A percentile compares a stretch with the other conserved stretches of the same genome.
These are phyloP conservation scores for Zophobas morio DNA, from an alignment of 1,140 invertebrate species.

Conservation along the genomic window DNA sequence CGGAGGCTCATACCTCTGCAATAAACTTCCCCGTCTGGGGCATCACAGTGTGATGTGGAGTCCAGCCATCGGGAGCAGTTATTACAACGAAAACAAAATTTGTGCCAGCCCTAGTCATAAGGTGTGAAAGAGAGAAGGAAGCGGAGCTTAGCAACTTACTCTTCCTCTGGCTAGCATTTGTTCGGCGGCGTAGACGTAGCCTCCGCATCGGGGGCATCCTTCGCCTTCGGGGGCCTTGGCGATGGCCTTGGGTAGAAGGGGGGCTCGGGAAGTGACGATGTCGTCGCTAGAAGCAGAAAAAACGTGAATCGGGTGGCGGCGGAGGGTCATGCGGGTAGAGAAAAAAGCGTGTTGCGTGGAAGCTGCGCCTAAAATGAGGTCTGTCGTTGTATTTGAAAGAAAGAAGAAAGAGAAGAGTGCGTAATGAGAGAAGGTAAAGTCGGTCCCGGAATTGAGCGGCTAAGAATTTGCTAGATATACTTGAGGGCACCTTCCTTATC, in stretches of 20 bases:
- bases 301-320: conserved; percentile 49
- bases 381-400: conserved; percentile 34
- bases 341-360: conserved; percentile 49
- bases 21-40: conserved; percentile 93
- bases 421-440: conserved; percentile 76
- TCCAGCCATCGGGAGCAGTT: conserved; percentile 93
- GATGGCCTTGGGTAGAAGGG: conserved; percentile 74
- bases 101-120: conserved; percentile 84
- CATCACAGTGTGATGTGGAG: conserved; percentile 93
- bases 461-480: conserved; percentile 53
- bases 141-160: conserved; percentile 72
- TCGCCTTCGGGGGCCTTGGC: conserved; percentile 89
- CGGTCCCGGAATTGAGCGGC: conserved; percentile 64
- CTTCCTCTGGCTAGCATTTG: conserved; percentile 93
- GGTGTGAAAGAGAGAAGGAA: background rate
- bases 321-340: no score
- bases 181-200: conserved; percentile 93
- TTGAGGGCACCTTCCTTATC: conserved; percentile 75
- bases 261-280: conserved; percentile 58
- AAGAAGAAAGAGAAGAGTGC: conserved; percentile 52
- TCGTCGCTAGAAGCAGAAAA: conserved; percentile 58
- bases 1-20: conserved; percentile 85
- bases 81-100: conserved; percentile 91
- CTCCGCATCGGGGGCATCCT: conserved; percentile 92
- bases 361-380: conserved; percentile 48